Conservation (phyloP, 2,113 vertebrate species). For the Excalfactoria chinensis region DNA sequence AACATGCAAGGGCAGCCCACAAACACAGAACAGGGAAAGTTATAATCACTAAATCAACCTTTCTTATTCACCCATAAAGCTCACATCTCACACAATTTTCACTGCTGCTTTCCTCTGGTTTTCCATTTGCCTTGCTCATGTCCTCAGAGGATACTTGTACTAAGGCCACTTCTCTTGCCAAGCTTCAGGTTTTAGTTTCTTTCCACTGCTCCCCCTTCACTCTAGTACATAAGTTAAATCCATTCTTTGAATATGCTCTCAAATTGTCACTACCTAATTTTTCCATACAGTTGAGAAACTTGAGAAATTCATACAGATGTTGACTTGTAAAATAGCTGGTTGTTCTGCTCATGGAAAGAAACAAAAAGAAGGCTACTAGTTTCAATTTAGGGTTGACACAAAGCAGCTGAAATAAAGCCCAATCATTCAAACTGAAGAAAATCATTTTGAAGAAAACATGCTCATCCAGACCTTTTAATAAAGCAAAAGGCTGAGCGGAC, state of each 20-base stretch:
- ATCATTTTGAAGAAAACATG: background rate
- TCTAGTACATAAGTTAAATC: background rate
- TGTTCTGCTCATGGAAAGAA: background rate
- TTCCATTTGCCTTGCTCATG: background rate
- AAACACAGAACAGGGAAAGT: background rate
- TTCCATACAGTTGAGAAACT: background rate
- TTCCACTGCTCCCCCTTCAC: background rate
- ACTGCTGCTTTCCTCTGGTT: rapidly evolving
- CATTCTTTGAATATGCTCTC: background rate
- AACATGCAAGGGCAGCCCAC: background rate
- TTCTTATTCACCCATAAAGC: background rate
- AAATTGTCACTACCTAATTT: background rate
- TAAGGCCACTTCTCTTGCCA: background rate
- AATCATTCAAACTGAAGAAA: background rate
- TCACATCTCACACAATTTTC: background rate
- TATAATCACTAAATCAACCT: background rate
- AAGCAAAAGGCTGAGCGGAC: background rate
- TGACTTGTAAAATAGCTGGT: background rate
- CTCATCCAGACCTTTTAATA: background rate
- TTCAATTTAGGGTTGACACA: background rate
- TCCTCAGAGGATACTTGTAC: background rate
- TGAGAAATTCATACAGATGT: too few relatives aligned
- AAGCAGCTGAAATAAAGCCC: background rate
- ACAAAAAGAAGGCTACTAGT: background rate
- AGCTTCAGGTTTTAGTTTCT: background rate